Conservation (phyloP, 2,797 vertebrate species). For the Pelobates cultripes region DNA sequence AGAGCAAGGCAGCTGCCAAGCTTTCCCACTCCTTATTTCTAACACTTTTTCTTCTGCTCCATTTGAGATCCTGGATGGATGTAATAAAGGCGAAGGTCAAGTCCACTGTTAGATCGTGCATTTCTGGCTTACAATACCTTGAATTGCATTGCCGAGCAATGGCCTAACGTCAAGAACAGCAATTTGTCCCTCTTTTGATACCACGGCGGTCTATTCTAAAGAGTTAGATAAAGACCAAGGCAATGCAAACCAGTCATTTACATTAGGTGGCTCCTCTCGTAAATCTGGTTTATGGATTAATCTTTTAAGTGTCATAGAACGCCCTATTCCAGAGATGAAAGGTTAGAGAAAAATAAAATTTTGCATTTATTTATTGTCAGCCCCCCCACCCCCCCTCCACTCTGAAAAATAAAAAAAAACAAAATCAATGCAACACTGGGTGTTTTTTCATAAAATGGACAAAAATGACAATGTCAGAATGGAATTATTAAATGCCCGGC, state of each 20-base stretch:
- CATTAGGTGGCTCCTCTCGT: conserved; percentile 68
- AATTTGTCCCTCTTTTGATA: conserved; percentile 83
- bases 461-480: too few relatives aligned
- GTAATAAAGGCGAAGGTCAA: conserved; percentile 77
- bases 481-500: too few relatives aligned
- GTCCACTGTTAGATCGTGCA: conserved; percentile 81
- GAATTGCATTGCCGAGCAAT: conserved; percentile 82
- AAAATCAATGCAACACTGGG: too few relatives aligned
- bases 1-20: not conserved
- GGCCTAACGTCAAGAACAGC: conserved; percentile 82
- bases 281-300: conserved; percentile 65
- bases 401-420: too few relatives aligned
- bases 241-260: conserved; percentile 81
- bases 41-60: conserved; percentile 71
- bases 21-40: conserved; percentile 74
- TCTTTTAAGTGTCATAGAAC: conserved; percentile 58
- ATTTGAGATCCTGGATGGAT: conserved; percentile 79
- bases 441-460: too few relatives aligned
- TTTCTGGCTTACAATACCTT: conserved; percentile 75
- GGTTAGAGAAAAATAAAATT: not conserved
- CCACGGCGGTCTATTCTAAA: conserved; percentile 78
- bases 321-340: not conserved
- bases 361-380: too few relatives aligned
- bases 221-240: conserved; percentile 79
- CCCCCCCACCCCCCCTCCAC: too few relatives aligned